Percentiles rank a stretch among this genome's conserved stretches.
Evolutionary conservation across 2,113 vertebrate genomes (phyloP).

Genomic region (Stigmatopora nigra): DNA sequence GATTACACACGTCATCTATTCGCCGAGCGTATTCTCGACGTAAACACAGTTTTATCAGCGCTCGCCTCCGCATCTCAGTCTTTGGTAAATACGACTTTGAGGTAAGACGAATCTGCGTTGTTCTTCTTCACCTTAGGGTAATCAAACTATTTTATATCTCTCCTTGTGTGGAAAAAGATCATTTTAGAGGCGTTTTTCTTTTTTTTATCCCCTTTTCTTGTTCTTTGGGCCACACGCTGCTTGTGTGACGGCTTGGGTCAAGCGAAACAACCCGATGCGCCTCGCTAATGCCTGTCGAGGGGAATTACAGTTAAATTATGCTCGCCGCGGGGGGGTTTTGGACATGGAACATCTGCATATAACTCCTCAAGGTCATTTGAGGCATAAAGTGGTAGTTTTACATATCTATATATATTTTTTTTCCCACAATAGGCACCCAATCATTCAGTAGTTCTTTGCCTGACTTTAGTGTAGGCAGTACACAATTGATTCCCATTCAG

Average conservation of each 20-base stretch:
- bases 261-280: constrained; percentile 40
- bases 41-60: constrained; percentile 8
- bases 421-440: neutral
- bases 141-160: constrained; percentile 2
- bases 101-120: neutral
- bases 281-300: constrained; percentile 49
- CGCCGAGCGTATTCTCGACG: constrained; percentile 1
- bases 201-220: constrained; percentile 13
- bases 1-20: constrained; percentile 3
- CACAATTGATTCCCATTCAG: no score
- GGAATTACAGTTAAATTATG: constrained; percentile 49
- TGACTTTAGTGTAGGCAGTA: no score
- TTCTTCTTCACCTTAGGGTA: constrained; percentile 12
- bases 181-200: constrained; percentile 14
- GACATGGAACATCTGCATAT: constrained; percentile 35
- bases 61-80: neutral
- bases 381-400: constrained; percentile 19
- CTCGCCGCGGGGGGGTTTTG: constrained; percentile 39
- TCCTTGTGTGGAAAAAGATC: constrained; percentile 41
- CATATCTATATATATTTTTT: neutral
- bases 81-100: constrained; percentile 6
- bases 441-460: no score
- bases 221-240: constrained; percentile 49
- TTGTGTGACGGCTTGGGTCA: constrained; percentile 55
- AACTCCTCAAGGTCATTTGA: constrained; percentile 51